Percentiles rank a stretch among this genome's conserved stretches.
Evolutionary conservation across 2,113 vertebrate genomes (phyloP).

Genomic region (Phyllostomus discolor): DNA sequence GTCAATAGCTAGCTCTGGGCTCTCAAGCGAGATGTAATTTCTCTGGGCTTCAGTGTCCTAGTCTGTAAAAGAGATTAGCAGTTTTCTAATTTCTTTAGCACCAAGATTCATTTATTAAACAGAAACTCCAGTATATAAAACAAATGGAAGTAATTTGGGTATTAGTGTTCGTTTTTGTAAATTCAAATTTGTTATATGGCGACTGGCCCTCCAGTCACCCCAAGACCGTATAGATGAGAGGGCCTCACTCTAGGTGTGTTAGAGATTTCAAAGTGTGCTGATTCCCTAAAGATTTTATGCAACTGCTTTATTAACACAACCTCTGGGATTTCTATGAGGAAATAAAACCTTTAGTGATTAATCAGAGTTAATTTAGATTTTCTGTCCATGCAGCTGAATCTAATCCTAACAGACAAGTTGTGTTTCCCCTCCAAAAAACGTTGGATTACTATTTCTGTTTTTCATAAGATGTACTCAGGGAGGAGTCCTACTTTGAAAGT

Average conservation of each 20-base stretch:
- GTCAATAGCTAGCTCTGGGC: neutral
- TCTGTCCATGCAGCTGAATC: slow-evolving; percentile 1
- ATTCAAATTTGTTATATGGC: neutral
- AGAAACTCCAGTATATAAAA: neutral
- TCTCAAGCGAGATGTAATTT: neutral
- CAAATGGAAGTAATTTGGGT: slow-evolving; percentile 17
- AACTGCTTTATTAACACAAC: neutral
- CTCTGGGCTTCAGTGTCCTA: neutral
- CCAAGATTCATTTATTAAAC: neutral
- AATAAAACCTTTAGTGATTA: slow-evolving; percentile 6
- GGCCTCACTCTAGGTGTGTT: neutral
- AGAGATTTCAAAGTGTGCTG: slow-evolving; percentile 10
- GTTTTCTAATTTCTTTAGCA: neutral
- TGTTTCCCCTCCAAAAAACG: neutral
- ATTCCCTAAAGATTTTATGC: slow-evolving; percentile 33
- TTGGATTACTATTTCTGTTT: neutral
- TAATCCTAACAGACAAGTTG: slow-evolving; percentile 19
- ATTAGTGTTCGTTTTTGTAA: slow-evolving; percentile 9
- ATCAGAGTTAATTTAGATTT: slow-evolving; percentile 8
- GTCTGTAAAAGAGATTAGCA: neutral
- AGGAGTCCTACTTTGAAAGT: neutral
- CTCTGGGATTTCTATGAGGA: slow-evolving; percentile 16
- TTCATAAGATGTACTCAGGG: neutral
- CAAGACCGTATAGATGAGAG: neutral
- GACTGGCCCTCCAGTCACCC: neutral